Base-by-base conservation (phyloP, 2,888 invertebrate species). In the Ormyrus labotus region DNA sequence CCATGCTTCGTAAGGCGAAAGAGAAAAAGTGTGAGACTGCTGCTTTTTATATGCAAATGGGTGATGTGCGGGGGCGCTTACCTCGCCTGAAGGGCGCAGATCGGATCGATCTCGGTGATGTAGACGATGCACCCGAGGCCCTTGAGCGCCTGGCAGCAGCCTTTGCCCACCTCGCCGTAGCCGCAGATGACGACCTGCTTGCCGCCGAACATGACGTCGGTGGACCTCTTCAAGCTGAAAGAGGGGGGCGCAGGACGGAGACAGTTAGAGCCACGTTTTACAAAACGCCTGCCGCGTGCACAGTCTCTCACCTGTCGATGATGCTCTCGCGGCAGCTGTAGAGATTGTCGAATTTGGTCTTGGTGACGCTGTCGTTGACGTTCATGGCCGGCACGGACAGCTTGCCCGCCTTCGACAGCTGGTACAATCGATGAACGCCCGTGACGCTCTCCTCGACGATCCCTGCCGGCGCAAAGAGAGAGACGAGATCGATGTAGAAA, bases 381-480 rank as follows among this genome's bases (percentile, higher is more conserved):
- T 99, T 99, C 98, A 99, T 99, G 0, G 99, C 99, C 2, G 99
- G 98, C 45, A 98, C 98, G 55, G 96, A 96, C 80, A 99, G 92
- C 91, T 98, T 98, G 77, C 96, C 96, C 13, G 97, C 96, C 92
- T 98, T 98, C 67, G 98, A 97, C 58, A 99, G 93, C 91, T 99
- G 98, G 90, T 99, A 99, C 75, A 99, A 92, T 82, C 99, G 94
- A 92, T 99, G 99, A 0, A 99, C 98, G n/a, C 99, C 99, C 0
- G 99, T 99, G 60, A 98, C 98, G 88, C 98, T 98, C 91, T 99
- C 99, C 91, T 99, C 99, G 5, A 98, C 98, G 88, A 99, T 98
- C 80, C 98, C 98, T 95, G 88, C 7, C 34, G 34, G 34, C 34
- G 34, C 34, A 34, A 2, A 34, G 34, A 34, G 34, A 34, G 34